A percentile compares a stretch with the other conserved stretches of the same genome.
These are phyloP conservation scores for Mus spretus DNA, from an alignment of 2,797 vertebrate species.

Conservation along the genomic window DNA sequence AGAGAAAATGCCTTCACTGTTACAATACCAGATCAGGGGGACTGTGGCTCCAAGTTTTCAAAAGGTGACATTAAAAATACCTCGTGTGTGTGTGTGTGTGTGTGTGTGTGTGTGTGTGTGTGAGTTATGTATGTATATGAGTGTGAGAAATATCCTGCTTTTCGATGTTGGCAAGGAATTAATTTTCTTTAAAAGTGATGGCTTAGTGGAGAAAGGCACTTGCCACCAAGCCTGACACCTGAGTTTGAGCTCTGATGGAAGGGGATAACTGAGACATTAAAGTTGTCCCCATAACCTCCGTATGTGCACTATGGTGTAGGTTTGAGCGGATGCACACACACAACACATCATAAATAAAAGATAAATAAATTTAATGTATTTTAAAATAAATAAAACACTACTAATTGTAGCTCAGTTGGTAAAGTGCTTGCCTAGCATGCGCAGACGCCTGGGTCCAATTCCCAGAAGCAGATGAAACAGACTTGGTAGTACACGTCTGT, in stretches of 20 bases:
- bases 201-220: background rate
- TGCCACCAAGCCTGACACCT: background rate
- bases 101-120: background rate
- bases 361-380: background rate
- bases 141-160: background rate
- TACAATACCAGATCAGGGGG: background rate
- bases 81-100: background rate
- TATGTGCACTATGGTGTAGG: background rate
- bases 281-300: background rate
- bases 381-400: background rate
- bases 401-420: background rate
- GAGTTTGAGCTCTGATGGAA: background rate
- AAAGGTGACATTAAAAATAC: background rate
- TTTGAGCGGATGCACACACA: background rate
- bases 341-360: background rate
- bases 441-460: background rate
- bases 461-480: background rate
- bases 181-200: background rate
- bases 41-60: background rate
- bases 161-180: background rate
- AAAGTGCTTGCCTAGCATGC: background rate
- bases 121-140: background rate
- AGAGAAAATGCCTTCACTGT: background rate
- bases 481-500: background rate
- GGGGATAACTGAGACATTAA: background rate